Evolutionary conservation across 1,140 invertebrate species (phyloP).

Genomic region (Mycetomoellerius zeteki): DNA sequence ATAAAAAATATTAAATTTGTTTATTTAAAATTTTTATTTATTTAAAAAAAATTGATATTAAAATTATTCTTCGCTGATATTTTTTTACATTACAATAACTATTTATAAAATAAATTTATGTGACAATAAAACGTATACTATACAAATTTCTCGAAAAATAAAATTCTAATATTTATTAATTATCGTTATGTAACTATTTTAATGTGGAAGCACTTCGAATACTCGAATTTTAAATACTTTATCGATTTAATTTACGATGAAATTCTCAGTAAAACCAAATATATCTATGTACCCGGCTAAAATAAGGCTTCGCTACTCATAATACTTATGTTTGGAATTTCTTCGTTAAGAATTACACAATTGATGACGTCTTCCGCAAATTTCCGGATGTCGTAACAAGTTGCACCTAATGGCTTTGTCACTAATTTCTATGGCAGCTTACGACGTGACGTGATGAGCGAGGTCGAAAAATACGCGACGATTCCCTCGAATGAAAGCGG

Average conservation of each 20-base stretch:
- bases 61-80: neutral
- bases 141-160: neutral
- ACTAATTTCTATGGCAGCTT: conserved; percentile 29
- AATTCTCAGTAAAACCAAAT: neutral
- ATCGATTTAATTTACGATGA: neutral
- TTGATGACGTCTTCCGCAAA: conserved; percentile 16
- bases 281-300: neutral
- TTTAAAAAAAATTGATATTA: neutral
- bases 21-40: neutral
- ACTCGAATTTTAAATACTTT: neutral
- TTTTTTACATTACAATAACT: neutral
- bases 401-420: conserved; percentile 47
- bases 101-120: conserved; percentile 11
- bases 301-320: neutral
- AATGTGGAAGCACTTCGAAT: neutral
- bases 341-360: conserved; percentile 21
- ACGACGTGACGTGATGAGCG: conserved; percentile 42
- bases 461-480: conserved; percentile 52
- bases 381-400: conserved; percentile 43
- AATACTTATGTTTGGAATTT: conserved; percentile 20
- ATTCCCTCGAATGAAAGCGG: conserved; percentile 43
- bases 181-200: neutral
- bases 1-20: neutral
- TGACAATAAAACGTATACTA: neutral
- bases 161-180: neutral